Evolutionary conservation across 2,888 invertebrate genomes (phyloP).

Genomic region (Cantharis lateralis): DNA sequence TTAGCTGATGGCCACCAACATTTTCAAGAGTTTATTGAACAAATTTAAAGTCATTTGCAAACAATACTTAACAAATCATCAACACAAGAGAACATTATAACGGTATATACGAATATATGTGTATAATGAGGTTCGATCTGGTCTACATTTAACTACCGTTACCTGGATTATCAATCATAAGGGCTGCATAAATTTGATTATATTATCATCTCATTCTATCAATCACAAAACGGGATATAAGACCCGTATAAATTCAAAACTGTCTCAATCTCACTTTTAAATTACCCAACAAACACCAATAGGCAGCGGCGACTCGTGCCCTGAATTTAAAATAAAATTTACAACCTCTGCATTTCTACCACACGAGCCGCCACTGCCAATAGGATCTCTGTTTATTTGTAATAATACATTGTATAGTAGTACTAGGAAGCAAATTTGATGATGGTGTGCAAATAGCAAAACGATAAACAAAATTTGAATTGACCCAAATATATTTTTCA

Average conservation of each 20-base stretch:
- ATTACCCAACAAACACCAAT: neutral
- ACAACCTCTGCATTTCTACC: too few relatives aligned
- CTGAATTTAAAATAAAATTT: too few relatives aligned
- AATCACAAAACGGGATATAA: constrained; percentile 26
- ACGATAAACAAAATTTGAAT: neutral
- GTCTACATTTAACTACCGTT: constrained; percentile 36
- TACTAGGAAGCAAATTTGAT: neutral
- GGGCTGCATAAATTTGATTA: constrained; percentile 30
- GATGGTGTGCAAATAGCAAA: neutral
- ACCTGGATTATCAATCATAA: constrained; percentile 30
- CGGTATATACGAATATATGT: constrained; percentile 28
- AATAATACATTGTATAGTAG: neutral
- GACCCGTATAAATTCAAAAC: constrained; percentile 21
- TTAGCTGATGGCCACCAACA: constrained; percentile 7
- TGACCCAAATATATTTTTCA: constrained; percentile 9
- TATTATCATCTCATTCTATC: constrained; percentile 28
- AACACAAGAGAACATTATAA: constrained; percentile 29
- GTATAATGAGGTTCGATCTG: constrained; percentile 30
- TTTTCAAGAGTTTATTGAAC: constrained; percentile 25
- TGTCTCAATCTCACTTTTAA: constrained; percentile 12
- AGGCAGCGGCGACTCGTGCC: neutral
- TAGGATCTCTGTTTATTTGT: neutral
- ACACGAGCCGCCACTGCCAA: too few relatives aligned
- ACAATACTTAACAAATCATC: constrained; percentile 36
- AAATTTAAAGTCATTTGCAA: constrained; percentile 33